These are phyloP conservation scores for Drosophila multiciliata DNA, from an alignment of 2,888 invertebrate species.

Conservation along the genomic window DNA sequence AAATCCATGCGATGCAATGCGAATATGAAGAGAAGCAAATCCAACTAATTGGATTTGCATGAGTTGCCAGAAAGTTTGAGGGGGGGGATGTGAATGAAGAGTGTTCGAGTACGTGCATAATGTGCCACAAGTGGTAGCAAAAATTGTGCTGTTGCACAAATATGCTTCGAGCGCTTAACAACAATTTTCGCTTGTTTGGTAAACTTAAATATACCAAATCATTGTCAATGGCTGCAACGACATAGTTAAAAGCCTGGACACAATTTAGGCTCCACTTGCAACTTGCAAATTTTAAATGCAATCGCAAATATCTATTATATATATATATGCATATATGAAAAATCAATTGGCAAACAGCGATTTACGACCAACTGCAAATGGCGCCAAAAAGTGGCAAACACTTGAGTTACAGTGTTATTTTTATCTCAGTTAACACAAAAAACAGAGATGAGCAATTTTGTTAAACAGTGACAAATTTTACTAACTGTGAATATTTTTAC, in stretches of 20 bases:
- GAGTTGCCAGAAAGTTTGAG: conserved; percentile 52
- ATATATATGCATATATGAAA: neutral
- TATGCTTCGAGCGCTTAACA: conserved; percentile 30
- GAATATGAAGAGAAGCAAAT: conserved; percentile 69
- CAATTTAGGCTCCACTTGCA: conserved; percentile 1
- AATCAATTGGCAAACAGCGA: conserved; percentile 12
- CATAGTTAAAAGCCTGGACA: conserved; percentile 5
- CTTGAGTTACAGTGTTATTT: conserved; percentile 24
- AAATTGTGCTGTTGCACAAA: conserved; percentile 38
- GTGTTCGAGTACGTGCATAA: neutral
- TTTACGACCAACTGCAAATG: conserved; percentile 51
- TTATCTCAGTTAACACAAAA: neutral
- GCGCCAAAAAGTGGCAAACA: conserved; percentile 52
- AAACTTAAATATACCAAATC: conserved; percentile 17
- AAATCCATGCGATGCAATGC: conserved; percentile 52
- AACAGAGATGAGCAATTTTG: neutral
- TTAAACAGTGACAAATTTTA: neutral
- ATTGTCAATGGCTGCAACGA: neutral
- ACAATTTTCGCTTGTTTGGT: conserved; percentile 33
- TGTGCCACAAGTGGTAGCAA: conserved; percentile 60
- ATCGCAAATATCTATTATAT: conserved; percentile 22
- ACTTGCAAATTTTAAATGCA: conserved; percentile 4
- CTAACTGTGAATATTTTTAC: neutral
- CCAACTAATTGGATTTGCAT: conserved; percentile 81
- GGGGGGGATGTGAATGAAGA: neutral